These are phyloP conservation scores for Hylomyscus alleni DNA, from an alignment of 2,797 vertebrate species.

Conservation along the genomic window DNA sequence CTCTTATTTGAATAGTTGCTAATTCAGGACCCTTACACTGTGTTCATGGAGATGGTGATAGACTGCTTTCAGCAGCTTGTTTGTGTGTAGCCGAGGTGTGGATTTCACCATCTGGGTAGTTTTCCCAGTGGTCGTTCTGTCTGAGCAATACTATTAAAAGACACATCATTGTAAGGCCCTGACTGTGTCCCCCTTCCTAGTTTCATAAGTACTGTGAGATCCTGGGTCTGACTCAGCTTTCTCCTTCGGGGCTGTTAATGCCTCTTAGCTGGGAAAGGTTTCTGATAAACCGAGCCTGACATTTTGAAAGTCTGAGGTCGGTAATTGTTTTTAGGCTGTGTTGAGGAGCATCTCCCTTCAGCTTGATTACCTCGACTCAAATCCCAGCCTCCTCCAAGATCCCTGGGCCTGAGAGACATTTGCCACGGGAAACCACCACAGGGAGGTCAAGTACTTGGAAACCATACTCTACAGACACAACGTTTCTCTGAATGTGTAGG, in stretches of 20 bases:
- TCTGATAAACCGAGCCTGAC: slow-evolving; percentile 69
- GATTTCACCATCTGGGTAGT: neutral
- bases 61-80: neutral
- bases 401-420: neutral
- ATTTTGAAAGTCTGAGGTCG: slow-evolving; percentile 72
- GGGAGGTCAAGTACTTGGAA: neutral
- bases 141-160: neutral
- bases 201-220: neutral
- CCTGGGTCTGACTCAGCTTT: neutral
- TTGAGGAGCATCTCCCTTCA: slow-evolving; percentile 60
- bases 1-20: neutral
- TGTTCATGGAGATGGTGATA: neutral
- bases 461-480: neutral
- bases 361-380: slow-evolving; percentile 66
- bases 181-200: no score
- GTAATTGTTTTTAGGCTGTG: slow-evolving; percentile 59
- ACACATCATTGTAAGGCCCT: neutral
- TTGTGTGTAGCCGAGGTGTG: neutral
- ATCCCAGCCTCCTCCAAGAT: neutral
- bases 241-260: slow-evolving; percentile 23
- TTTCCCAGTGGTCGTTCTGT: neutral
- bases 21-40: no score
- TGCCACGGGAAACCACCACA: neutral
- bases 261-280: slow-evolving; percentile 56
- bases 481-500: neutral